A percentile compares a stretch with the other conserved stretches of the same genome.
Conservation (phyloP, 2,113 vertebrate species). For the Cynocephalus volans region DNA sequence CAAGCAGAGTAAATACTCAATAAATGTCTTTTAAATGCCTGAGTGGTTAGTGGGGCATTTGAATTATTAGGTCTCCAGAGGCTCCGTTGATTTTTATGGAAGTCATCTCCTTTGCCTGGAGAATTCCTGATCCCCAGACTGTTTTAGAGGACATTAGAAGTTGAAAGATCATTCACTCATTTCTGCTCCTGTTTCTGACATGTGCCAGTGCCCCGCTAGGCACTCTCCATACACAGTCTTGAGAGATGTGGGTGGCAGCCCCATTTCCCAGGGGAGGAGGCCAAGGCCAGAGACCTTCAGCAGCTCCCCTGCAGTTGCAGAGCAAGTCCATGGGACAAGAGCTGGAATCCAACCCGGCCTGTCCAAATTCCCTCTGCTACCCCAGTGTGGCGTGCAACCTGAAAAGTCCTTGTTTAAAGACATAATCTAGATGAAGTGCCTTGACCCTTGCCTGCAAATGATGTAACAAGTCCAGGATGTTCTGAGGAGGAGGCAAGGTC, state of each 20-base stretch:
- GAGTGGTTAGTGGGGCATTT: not conserved
- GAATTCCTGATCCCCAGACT: not conserved
- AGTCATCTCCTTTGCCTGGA: not conserved
- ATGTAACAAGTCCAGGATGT: slow-evolving; percentile 62
- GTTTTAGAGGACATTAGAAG: not conserved
- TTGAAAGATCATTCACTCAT: not conserved
- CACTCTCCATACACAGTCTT: fast-evolving
- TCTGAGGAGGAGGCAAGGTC: not conserved
- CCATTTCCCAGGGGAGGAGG: not conserved
- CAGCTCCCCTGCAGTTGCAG: not conserved
- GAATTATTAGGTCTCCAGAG: not conserved
- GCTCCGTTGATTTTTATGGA: not conserved
- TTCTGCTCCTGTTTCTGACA: not conserved
- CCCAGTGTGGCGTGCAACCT: not conserved
- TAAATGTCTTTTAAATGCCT: not conserved
- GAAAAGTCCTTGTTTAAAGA: not conserved
- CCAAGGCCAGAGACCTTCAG: not conserved
- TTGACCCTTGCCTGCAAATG: not conserved
- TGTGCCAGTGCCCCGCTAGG: fast-evolving
- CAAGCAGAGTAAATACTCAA: not conserved
- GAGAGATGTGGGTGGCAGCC: not conserved
- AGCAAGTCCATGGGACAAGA: not conserved
- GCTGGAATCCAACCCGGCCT: not conserved
- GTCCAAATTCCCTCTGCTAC: not conserved
- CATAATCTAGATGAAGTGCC: not conserved